Evolutionary conservation across 2,797 vertebrate species (phyloP).

Genomic region (Pseudocheirus occidentalis): DNA sequence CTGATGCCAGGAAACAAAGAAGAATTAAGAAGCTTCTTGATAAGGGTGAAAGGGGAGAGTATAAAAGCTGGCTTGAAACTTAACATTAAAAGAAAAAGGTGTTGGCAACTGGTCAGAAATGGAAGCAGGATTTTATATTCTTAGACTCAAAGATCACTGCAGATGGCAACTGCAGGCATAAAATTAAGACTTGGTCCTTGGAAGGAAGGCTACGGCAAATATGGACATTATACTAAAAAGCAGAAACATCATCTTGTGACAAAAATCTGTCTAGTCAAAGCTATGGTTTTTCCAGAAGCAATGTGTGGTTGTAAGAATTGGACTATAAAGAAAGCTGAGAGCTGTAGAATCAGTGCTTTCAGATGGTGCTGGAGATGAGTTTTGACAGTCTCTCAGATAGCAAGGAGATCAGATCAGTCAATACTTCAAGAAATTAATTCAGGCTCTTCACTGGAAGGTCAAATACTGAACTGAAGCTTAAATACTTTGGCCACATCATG

Average conservation of each 20-base stretch:
- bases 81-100: background rate
- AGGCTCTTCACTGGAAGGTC: background rate
- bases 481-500: background rate
- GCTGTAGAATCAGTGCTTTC: background rate
- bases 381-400: background rate
- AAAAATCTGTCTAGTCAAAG: background rate
- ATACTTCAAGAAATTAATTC: background rate
- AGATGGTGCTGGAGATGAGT: background rate
- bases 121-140: background rate
- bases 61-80: too few relatives aligned
- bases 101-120: background rate
- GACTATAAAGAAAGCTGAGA: background rate
- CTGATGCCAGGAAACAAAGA: too few relatives aligned
- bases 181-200: background rate
- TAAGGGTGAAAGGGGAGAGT: too few relatives aligned
- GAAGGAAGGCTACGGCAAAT: background rate
- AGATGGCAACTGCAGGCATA: background rate
- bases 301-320: background rate
- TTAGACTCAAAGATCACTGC: background rate
- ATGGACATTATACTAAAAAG: background rate
- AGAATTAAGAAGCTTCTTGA: too few relatives aligned
- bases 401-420: background rate
- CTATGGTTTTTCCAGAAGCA: background rate
- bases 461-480: background rate
- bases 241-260: background rate